These are phyloP conservation scores for Girardinus metallicus DNA, from an alignment of 2,797 vertebrate species.

Conservation along the genomic window DNA sequence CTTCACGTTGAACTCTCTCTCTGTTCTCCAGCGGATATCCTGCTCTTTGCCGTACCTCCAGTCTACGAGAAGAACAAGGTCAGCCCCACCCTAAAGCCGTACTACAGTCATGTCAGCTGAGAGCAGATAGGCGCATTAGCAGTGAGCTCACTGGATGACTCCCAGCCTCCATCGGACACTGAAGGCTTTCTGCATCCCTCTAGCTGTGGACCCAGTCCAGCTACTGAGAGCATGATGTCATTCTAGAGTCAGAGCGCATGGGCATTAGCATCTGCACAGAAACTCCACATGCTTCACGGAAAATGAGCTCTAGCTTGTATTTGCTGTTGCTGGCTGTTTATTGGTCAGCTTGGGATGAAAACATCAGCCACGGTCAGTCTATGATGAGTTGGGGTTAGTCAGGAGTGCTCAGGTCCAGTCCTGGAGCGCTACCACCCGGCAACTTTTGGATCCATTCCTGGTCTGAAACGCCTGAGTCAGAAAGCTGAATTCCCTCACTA, in stretches of 20 bases:
- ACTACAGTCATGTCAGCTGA: conserved; percentile 3
- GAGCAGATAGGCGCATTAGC: not conserved
- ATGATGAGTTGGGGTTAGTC: not conserved
- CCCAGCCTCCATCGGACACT: conserved; percentile 40
- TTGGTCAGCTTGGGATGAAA: not conserved
- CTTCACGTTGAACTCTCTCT: conserved; percentile 3
- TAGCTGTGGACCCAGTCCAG: conserved; percentile 9
- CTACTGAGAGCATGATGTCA: conserved; percentile 25
- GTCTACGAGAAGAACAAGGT: conserved; percentile 96
- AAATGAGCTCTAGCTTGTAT: not conserved
- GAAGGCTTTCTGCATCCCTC: conserved; percentile 31
- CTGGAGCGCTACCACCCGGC: too few relatives aligned
- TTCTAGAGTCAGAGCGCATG: not conserved
- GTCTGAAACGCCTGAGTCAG: too few relatives aligned
- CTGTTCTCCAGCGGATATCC: conserved; percentile 82
- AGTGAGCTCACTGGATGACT: conserved; percentile 55
- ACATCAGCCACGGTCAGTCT: not conserved
- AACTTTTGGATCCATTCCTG: too few relatives aligned
- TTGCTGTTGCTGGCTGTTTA: not conserved
- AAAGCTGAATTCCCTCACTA: too few relatives aligned
- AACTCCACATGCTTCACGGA: not conserved
- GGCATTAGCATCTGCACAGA: not conserved
- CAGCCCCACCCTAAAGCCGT: conserved; percentile 13
- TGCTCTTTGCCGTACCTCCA: conserved; percentile 87
- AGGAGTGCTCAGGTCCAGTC: too few relatives aligned